These are phyloP conservation scores for Drosophila subsilvestris DNA, from an alignment of 2,888 invertebrate genomes.

Conservation along the genomic window DNA sequence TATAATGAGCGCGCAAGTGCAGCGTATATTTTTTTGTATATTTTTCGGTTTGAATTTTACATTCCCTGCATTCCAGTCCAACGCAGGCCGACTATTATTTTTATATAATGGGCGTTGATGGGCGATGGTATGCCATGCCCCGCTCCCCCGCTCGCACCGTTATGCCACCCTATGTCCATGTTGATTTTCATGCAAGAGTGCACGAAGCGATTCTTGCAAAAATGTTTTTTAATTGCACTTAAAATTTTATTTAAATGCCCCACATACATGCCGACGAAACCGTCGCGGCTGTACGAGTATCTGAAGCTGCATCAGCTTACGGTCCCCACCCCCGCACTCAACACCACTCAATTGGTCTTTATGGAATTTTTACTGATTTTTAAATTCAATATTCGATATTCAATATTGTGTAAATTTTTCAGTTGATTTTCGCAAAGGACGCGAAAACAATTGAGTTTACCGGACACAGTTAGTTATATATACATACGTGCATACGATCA, in stretches of 20 bases:
- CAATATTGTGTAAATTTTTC: constrained; percentile 3
- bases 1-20: constrained; percentile 80
- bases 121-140: constrained; percentile 42
- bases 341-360: constrained; percentile 21
- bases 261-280: constrained; percentile 34
- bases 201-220: constrained; percentile 56
- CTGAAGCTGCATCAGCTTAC: constrained; percentile 10
- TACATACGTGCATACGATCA: neutral
- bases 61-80: constrained; percentile 41
- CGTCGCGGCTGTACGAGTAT: constrained; percentile 41
- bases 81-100: constrained; percentile 73
- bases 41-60: constrained; percentile 71
- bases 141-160: constrained; percentile 32
- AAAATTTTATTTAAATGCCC: constrained; percentile 75
- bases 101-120: constrained; percentile 71
- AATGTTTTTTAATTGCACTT: constrained; percentile 78
- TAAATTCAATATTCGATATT: constrained; percentile 41
- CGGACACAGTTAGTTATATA: neutral
- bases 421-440: too few relatives aligned
- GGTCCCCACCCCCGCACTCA: constrained; percentile 12
- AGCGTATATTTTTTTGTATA: constrained; percentile 59
- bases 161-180: constrained; percentile 37
- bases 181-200: constrained; percentile 53
- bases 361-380: constrained; percentile 43
- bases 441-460: neutral